These are phyloP conservation scores for Epirrhoe tristata DNA, from an alignment of 2,888 invertebrate genomes.

Conservation along the genomic window DNA sequence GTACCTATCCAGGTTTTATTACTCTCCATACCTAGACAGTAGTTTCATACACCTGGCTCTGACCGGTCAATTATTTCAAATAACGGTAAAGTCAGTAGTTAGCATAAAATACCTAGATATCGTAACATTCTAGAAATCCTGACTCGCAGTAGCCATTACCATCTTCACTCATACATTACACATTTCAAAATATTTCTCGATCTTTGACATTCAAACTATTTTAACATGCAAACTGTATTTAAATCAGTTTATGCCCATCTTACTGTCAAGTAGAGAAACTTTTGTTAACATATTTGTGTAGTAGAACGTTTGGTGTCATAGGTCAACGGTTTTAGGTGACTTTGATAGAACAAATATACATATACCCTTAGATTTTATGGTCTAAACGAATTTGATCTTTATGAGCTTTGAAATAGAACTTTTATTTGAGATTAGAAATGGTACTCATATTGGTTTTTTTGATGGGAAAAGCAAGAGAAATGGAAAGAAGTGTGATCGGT, in stretches of 20 bases:
- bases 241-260: conserved; percentile 60
- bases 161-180: conserved; percentile 33
- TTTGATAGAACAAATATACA: conserved; percentile 49
- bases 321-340: conserved; percentile 62
- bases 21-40: background rate
- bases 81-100: background rate
- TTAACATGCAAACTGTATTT: conserved; percentile 59
- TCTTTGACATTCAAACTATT: conserved; percentile 51
- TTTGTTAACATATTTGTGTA: conserved; percentile 61
- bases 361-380: conserved; percentile 8
- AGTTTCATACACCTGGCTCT: background rate
- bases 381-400: conserved; percentile 31
- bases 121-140: background rate
- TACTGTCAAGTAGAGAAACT: conserved; percentile 59
- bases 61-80: background rate
- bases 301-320: conserved; percentile 50
- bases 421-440: background rate
- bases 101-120: conserved; percentile 4
- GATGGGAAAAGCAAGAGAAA: conserved; percentile 54
- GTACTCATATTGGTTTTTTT: conserved; percentile 38
- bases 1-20: too few relatives aligned
- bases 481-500: conserved; percentile 51
- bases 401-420: conserved; percentile 4
- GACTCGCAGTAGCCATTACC: background rate
- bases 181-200: conserved; percentile 44